Conservation (phyloP, 1,140 invertebrate species). For the Bombus ignitus region DNA sequence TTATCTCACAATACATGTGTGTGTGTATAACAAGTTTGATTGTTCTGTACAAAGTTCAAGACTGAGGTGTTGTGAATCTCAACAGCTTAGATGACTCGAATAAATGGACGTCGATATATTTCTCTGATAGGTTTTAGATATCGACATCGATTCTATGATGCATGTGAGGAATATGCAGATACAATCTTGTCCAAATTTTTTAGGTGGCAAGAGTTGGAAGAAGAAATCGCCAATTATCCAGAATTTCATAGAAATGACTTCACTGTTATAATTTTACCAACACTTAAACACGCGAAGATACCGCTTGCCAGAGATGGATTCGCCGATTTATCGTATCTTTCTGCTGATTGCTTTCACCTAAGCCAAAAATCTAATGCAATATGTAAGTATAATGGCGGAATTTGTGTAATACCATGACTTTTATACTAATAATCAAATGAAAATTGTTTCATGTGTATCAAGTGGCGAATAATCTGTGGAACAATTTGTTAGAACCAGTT, state of each 20-base stretch:
- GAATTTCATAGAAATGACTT: conserved; percentile 86
- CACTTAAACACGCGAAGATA: conserved; percentile 77
- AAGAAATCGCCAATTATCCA: conserved; percentile 75
- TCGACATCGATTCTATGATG: no score
- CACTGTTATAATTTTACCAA: conserved; percentile 85
- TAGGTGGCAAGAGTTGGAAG: conserved; percentile 72
- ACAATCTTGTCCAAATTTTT: neutral
- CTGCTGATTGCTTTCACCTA: conserved; percentile 89
- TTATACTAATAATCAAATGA: neutral
- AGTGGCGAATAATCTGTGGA: conserved; percentile 85
- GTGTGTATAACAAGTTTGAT: no score
- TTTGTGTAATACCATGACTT: neutral
- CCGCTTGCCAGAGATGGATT: conserved; percentile 75
- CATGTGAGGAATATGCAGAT: no score
- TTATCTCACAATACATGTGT: no score
- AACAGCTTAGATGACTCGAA: no score
- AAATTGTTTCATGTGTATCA: conserved; percentile 51
- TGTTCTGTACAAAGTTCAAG: no score
- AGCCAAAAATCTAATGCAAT: conserved; percentile 86
- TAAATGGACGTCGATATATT: no score
- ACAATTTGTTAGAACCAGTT: conserved; percentile 83
- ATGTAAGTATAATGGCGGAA: conserved; percentile 74
- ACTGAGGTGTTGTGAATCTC: no score
- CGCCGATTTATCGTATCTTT: conserved; percentile 85
- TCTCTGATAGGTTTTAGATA: no score